phyloP scores from a whole-genome alignment of 2,888 invertebrate species.

The Drosophila limbata region DNA sequence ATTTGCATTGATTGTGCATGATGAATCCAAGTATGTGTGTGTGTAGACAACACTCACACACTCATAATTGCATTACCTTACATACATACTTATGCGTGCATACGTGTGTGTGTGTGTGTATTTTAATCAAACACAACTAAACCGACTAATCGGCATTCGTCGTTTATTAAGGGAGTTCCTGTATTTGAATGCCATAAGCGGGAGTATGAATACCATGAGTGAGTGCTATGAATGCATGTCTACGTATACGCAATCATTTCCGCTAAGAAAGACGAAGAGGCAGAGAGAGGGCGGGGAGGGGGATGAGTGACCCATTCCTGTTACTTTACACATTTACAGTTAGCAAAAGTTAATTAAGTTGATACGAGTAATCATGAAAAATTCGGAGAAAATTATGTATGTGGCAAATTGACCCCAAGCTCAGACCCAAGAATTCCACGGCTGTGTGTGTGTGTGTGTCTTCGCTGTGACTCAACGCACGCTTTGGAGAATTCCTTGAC shows the following conservation, averaged over 20 bases:
- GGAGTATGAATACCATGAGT: not conserved
- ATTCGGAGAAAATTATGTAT: slow-evolving; percentile 68
- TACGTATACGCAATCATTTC: slow-evolving; percentile 64
- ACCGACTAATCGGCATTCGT: slow-evolving; percentile 7
- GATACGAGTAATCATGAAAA: slow-evolving; percentile 62
- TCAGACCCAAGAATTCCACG: slow-evolving; percentile 49
- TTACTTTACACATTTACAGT: slow-evolving; percentile 51
- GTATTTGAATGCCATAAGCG: slow-evolving; percentile 38
- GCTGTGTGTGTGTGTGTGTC: not conserved
- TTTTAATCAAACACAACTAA: slow-evolving; percentile 65
- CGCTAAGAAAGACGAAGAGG: slow-evolving; percentile 28
- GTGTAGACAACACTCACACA: slow-evolving; percentile 34
- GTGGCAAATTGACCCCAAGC: slow-evolving; percentile 62
- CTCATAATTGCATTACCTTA: not conserved
- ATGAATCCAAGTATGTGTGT: slow-evolving; percentile 70
- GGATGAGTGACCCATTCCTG: slow-evolving; percentile 2
- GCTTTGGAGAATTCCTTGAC: slow-evolving; percentile 61
- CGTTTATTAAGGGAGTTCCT: slow-evolving; percentile 69
- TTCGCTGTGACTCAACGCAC: slow-evolving; percentile 43
- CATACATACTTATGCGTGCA: not conserved
- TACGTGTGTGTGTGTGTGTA: slow-evolving; percentile 18
- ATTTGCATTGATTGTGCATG: slow-evolving; percentile 82
- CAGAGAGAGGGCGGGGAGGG: not conserved
- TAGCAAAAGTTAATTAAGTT: slow-evolving; percentile 72
- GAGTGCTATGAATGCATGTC: slow-evolving; percentile 8